A percentile compares a stretch with the other conserved stretches of the same genome.
These are phyloP conservation scores for Malurus leucopterus DNA, from an alignment of 2,797 vertebrate species.

Conservation along the genomic window DNA sequence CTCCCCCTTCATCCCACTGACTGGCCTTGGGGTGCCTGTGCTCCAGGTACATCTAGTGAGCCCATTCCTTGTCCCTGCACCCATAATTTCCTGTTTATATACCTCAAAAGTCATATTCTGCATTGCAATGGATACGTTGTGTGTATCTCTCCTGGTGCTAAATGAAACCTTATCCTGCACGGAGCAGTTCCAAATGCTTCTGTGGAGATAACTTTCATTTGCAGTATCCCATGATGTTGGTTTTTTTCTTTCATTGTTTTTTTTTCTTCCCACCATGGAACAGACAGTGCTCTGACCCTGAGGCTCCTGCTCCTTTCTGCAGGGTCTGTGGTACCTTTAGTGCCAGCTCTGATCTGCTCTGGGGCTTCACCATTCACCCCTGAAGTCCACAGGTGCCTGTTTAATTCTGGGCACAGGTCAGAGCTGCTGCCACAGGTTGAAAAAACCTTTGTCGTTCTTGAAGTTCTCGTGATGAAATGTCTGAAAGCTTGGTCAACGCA, in stretches of 20 bases:
- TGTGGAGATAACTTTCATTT: not conserved
- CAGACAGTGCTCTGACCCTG: rapidly evolving
- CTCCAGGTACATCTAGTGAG: not conserved
- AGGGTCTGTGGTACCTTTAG: not conserved
- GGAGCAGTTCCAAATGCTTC: not conserved
- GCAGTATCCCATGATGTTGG: not conserved
- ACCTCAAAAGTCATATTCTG: not conserved
- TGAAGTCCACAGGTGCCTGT: not conserved
- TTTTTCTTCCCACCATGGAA: not conserved
- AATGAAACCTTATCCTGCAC: not conserved
- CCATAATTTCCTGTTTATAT: not conserved
- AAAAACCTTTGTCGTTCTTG: not conserved
- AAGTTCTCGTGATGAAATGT: not conserved
- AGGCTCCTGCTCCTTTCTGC: not conserved
- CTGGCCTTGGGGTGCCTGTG: not conserved
- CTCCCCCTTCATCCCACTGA: not conserved
- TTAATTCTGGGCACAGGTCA: not conserved
- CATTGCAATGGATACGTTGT: not conserved
- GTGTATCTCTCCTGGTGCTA: rapidly evolving
- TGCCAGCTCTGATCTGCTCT: not conserved
- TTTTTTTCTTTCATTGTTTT: not conserved
- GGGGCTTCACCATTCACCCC: not conserved
- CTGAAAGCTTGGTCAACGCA: not conserved
- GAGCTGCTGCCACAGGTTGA: not conserved
- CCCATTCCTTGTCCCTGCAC: not conserved